A percentile compares a stretch with the other conserved stretches of the same genome.
These are phyloP conservation scores for Mugil cephalus DNA, from an alignment of 2,113 vertebrate genomes.

Conservation along the genomic window DNA sequence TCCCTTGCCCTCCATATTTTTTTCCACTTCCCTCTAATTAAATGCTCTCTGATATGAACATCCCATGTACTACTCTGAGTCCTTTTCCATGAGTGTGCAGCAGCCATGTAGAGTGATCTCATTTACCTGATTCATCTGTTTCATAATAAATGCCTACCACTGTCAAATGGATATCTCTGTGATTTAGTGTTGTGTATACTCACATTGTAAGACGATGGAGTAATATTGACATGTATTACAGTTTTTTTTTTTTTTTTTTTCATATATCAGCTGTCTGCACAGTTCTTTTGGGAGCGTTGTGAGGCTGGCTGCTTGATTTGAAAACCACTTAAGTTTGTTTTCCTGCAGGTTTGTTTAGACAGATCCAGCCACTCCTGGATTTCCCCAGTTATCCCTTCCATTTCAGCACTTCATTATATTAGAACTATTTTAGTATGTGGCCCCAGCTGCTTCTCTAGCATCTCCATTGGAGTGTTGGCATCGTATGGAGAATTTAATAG, in stretches of 20 bases:
- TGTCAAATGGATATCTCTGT: constrained; percentile 55
- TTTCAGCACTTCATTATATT: constrained; percentile 47
- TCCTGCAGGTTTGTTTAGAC: constrained; percentile 39
- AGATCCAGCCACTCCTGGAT: constrained; percentile 37
- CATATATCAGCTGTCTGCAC: constrained; percentile 14
- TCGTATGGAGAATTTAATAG: constrained; percentile 22
- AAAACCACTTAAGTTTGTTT: constrained; percentile 24
- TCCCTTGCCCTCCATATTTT: constrained; percentile 23
- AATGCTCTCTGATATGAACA: constrained; percentile 51
- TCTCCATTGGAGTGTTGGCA: constrained; percentile 17
- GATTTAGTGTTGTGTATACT: constrained; percentile 47
- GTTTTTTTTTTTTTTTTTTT: too few relatives aligned
- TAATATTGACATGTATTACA: constrained; percentile 3
- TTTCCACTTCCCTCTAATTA: constrained; percentile 70
- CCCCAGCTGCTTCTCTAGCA: constrained; percentile 36
- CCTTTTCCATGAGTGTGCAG: constrained; percentile 33
- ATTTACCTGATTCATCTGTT: constrained; percentile 57
- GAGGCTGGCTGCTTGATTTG: constrained; percentile 28
- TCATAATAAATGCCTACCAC: constrained; percentile 47
- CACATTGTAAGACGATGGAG: constrained; percentile 2
- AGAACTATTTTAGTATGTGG: constrained; percentile 33
- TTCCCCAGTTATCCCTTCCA: constrained; percentile 27
- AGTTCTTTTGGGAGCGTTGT: background rate
- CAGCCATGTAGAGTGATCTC: constrained; percentile 58
- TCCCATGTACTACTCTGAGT: constrained; percentile 42